These are phyloP conservation scores for Venturia canescens DNA, from an alignment of 1,140 invertebrate genomes.

Conservation along the genomic window DNA sequence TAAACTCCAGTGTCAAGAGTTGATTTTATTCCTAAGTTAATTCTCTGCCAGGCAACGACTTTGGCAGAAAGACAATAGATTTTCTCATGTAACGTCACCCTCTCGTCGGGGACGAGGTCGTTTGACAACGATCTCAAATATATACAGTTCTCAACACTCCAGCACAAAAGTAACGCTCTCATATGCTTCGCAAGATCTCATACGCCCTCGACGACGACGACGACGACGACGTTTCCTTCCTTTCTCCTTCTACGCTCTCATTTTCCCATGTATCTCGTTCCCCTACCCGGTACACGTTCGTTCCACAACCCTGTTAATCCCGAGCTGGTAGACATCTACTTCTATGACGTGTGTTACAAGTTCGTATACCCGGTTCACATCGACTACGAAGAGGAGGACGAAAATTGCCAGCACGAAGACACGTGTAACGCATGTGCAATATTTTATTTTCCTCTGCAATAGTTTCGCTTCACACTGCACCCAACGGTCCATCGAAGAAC, in stretches of 20 bases:
- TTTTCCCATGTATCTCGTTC: constrained; percentile 29
- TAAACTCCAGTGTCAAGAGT: no score
- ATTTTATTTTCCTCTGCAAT: neutral
- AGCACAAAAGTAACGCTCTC: constrained; percentile 37
- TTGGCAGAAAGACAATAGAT: no score
- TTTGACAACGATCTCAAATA: no score
- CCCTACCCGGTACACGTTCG: constrained; percentile 23
- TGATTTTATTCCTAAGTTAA: no score
- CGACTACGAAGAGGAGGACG: neutral
- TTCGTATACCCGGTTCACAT: constrained; percentile 48
- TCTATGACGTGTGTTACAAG: constrained; percentile 45
- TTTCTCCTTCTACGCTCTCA: neutral
- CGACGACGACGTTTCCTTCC: no score
- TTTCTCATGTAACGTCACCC: no score
- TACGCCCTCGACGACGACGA: no score
- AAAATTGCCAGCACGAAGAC: neutral
- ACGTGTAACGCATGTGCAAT: neutral
- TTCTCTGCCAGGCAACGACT: no score
- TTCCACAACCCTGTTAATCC: constrained; percentile 52
- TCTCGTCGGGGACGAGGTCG: no score
- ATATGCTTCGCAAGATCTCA: constrained; percentile 44
- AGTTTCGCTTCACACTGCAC: no score
- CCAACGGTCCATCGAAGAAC: no score
- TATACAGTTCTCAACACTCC: neutral
- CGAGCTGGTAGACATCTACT: constrained; percentile 37